These are phyloP conservation scores for Hyppa rectilinea DNA, from an alignment of 2,888 invertebrate genomes.

Conservation along the genomic window DNA sequence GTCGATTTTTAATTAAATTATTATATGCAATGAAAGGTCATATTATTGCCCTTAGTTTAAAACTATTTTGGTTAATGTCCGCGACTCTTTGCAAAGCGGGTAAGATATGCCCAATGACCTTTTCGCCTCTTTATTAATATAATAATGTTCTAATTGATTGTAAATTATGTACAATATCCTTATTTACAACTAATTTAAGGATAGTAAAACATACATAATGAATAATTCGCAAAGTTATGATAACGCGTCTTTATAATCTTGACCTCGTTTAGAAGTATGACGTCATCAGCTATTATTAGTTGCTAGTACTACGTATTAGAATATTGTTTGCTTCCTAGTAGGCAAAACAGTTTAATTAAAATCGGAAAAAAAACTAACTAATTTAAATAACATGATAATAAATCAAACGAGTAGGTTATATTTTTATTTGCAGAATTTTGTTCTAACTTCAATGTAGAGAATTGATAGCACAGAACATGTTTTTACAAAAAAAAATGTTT, in stretches of 20 bases:
- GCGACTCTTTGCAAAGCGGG: too few species aligned
- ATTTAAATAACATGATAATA: not conserved
- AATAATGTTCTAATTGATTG: too few species aligned
- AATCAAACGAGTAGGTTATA: not conserved
- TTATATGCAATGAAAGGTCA: too few species aligned
- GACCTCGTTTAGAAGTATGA: constrained; percentile 39
- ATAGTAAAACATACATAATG: not conserved
- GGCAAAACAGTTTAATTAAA: not conserved
- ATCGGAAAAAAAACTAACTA: not conserved
- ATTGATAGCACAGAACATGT: not conserved
- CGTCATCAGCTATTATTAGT: constrained; percentile 42
- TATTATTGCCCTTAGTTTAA: too few species aligned
- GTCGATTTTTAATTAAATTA: too few species aligned
- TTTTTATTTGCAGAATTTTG: not conserved
- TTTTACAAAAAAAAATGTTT: not conserved
- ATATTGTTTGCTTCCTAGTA: constrained; percentile 12
- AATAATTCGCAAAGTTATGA: constrained; percentile 14
- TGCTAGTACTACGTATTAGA: not conserved
- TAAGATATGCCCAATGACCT: too few species aligned
- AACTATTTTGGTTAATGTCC: too few species aligned
- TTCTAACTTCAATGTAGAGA: not conserved
- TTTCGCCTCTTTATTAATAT: too few species aligned
- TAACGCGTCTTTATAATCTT: constrained; percentile 4
- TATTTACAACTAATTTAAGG: not conserved
- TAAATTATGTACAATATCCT: too few species aligned